Base-by-base conservation (phyloP, 2,888 invertebrate genomes). In the Nasonovia ribisnigri region DNA sequence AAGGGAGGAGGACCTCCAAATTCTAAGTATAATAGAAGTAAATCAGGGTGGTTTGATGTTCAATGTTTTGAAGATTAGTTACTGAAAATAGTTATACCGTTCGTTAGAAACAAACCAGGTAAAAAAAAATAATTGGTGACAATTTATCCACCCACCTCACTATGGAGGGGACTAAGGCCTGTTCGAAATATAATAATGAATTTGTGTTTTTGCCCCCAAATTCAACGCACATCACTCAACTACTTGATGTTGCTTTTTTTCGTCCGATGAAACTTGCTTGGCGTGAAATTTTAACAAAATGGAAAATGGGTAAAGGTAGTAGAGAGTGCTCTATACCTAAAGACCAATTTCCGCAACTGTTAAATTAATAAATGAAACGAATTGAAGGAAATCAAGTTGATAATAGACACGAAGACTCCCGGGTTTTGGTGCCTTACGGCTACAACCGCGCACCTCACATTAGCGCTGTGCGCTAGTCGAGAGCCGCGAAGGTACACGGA, bases 31-130 rank as follows among this genome's bases (percentile, higher is more conserved):
- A 95, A 95, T 94, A 84, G 95, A 26, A 95, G 94, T n/a, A 94
- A 94, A 90, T 95, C 95, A 54, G 95, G 95, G 10, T 95, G 95
- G 95, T 95, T 95, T 94, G 95, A 95, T 92, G 51, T 90, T 48
- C 48, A 87, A 3, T 94, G 94, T 91, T 95, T 95, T 94, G 95
- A 95, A 57, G 57, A 57, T 57, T 57, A 26, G 57, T 26, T 57
- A 26, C 8, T 57, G 8, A 57, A 57, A 57, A 46, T 46, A 46
- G 46, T 46, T 46, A 46, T 46, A 46, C 46, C 46, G 46, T 5
- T 46, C 46, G 8, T 46, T 46, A 46, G 46, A 46, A 46, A 46
- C 46, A 46, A 46, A 46, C 46, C 46, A 46, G 46, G 46, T 46
- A 46, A 3, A 46, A 46, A 46, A 46, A 5, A 46, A 4, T 46